These are phyloP conservation scores for Notothenia coriiceps DNA, from an alignment of 2,113 vertebrate genomes.

Conservation along the genomic window DNA sequence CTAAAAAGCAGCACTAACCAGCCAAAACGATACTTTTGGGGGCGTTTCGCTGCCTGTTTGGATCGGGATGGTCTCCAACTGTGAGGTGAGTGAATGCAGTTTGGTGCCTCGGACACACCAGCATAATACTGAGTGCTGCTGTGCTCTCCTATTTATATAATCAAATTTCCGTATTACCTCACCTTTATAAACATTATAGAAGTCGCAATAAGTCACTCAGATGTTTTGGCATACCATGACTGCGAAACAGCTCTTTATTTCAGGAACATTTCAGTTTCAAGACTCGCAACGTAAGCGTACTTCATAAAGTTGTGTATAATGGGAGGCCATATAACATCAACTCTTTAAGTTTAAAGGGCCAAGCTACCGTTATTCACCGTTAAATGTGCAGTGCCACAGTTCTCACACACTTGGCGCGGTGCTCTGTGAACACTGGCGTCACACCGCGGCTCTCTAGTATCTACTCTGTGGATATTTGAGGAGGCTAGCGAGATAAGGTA, in stretches of 20 bases:
- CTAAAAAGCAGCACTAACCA: not conserved
- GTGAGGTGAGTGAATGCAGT: slow-evolving; percentile 78
- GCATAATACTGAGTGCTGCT: slow-evolving; percentile 1
- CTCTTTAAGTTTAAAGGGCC: slow-evolving; percentile 4
- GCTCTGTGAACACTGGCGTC: not conserved
- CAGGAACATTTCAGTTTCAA: not conserved
- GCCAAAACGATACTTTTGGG: slow-evolving; percentile 33
- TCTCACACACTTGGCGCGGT: too few relatives aligned
- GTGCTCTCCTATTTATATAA: not conserved
- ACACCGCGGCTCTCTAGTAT: slow-evolving; percentile 1
- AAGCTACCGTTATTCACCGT: not conserved
- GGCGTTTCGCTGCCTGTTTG: slow-evolving; percentile 47
- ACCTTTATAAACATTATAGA: not conserved
- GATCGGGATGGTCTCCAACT: slow-evolving; percentile 67
- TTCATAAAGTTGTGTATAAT: not conserved
- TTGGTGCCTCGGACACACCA: slow-evolving; percentile 16
- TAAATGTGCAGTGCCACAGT: slow-evolving; percentile 7
- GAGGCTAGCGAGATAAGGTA: slow-evolving; percentile 8
- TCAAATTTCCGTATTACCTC: not conserved
- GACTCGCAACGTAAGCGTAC: not conserved
- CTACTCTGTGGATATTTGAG: not conserved
- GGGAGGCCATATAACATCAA: not conserved
- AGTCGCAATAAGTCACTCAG: not conserved
- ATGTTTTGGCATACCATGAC: too few relatives aligned
- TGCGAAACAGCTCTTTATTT: not conserved